A percentile compares a stretch with the other conserved stretches of the same genome.
phyloP scores from a whole-genome alignment of 2,113 vertebrate species.

The Corythaixoides concolor region DNA sequence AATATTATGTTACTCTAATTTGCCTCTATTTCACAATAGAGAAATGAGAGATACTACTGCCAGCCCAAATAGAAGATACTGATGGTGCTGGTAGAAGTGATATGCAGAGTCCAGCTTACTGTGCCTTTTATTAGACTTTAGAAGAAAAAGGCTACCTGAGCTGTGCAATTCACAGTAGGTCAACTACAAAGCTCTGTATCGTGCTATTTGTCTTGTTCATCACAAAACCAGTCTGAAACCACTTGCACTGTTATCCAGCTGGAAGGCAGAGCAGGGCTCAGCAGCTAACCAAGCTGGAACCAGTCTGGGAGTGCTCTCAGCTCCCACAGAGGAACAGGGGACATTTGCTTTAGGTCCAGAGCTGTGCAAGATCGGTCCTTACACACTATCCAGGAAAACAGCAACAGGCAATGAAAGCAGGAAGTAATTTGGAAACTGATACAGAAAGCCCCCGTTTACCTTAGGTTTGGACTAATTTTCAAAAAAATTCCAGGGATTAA shows the following conservation, averaged over 20 bases:
- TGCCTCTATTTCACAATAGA: background rate
- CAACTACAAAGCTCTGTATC: background rate
- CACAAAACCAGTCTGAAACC: background rate
- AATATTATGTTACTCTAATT: background rate
- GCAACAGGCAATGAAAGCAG: background rate
- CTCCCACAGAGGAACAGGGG: background rate
- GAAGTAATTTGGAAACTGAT: background rate
- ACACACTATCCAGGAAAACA: background rate
- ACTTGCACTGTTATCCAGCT: background rate
- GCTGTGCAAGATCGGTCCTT: fast-evolving
- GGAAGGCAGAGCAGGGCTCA: background rate
- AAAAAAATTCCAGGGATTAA: background rate
- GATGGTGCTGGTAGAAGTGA: background rate
- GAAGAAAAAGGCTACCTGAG: background rate
- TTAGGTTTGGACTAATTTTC: background rate
- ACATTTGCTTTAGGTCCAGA: background rate
- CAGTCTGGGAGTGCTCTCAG: background rate
- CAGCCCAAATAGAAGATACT: background rate
- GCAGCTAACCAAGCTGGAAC: background rate
- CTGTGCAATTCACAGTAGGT: background rate
- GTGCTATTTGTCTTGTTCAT: background rate
- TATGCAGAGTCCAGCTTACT: background rate
- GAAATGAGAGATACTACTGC: background rate
- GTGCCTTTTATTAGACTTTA: background rate
- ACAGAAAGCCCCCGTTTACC: background rate